These are phyloP conservation scores for Montipora capitata DNA, from an alignment of 92 coral and sea anemone genomes.

Conservation along the genomic window DNA sequence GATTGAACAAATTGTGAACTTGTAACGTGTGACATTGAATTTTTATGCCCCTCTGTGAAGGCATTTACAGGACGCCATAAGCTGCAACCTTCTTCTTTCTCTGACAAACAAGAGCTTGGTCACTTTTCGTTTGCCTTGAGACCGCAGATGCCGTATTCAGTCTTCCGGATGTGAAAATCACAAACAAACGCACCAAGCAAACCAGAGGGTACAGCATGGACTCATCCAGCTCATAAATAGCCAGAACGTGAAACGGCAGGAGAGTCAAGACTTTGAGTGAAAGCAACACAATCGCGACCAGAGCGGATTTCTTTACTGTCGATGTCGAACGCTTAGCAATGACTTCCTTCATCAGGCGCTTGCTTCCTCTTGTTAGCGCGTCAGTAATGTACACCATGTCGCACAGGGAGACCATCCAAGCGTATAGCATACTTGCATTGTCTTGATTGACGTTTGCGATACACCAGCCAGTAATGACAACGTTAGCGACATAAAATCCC, in stretches of 20 bases:
- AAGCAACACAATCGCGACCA: background rate
- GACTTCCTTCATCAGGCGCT: background rate
- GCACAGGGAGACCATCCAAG: conserved; percentile 68
- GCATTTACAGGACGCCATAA: background rate
- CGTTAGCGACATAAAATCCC: conserved; percentile 42
- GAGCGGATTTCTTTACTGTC: background rate
- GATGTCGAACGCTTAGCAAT: background rate
- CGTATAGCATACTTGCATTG: conserved; percentile 28
- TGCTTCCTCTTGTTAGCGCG: conserved; percentile 31
- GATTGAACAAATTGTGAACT: no score
- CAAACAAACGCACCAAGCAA: conserved; percentile 51
- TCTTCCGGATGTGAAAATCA: conserved; percentile 54
- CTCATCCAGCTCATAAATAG: conserved; percentile 40
- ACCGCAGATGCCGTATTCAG: background rate
- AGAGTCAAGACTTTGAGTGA: conserved; percentile 8
- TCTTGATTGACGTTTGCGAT: conserved; percentile 33
- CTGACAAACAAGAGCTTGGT: background rate
- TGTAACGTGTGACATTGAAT: no score
- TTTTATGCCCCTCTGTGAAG: no score
- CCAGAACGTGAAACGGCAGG: conserved; percentile 55
- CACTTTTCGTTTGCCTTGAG: background rate
- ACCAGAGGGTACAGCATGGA: conserved; percentile 29
- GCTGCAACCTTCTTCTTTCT: background rate
- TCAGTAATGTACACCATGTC: conserved; percentile 62
- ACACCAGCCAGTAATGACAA: conserved; percentile 50